Percentiles rank a stretch among this genome's conserved stretches.
These are phyloP conservation scores for Oreotrochilus melanogaster DNA, from an alignment of 2,113 vertebrate genomes.

Conservation along the genomic window DNA sequence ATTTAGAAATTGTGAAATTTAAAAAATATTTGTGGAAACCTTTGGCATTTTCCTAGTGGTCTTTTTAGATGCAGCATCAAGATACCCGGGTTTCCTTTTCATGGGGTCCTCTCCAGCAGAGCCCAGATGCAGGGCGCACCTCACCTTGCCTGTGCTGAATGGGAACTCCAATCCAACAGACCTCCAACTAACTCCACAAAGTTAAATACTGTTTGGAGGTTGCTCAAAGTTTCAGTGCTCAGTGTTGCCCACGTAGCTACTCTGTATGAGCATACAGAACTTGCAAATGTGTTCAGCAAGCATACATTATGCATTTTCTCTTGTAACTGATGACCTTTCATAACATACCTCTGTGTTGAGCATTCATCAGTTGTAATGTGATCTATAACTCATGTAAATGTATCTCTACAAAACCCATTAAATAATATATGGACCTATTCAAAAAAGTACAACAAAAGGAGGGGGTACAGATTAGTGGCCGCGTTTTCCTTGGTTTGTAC, in stretches of 20 bases:
- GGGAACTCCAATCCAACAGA: accelerated
- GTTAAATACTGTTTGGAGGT: not conserved
- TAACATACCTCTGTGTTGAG: slow-evolving; percentile 53
- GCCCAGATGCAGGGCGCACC: accelerated
- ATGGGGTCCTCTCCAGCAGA: not conserved
- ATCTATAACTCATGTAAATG: slow-evolving; percentile 66
- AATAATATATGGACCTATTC: slow-evolving; percentile 62
- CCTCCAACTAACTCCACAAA: not conserved
- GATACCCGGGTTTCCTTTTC: not conserved
- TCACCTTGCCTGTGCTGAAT: not conserved
- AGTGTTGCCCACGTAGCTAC: not conserved
- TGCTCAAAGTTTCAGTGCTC: not conserved
- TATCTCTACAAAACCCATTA: slow-evolving; percentile 47
- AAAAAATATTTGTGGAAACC: not conserved
- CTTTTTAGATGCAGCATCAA: not conserved
- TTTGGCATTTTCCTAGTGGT: not conserved
- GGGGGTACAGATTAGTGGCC: not conserved
- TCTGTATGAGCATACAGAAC: not conserved
- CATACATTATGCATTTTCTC: slow-evolving; percentile 56
- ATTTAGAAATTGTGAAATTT: not conserved
- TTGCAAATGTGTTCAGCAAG: not conserved
- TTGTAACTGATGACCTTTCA: slow-evolving; percentile 69
- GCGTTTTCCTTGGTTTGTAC: not conserved
- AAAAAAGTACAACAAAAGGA: slow-evolving; percentile 37
- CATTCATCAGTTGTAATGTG: slow-evolving; percentile 57